Evolutionary conservation across 1,140 invertebrate species (phyloP), one percentile per base, ranked within the genome.

Genomic region (Helicoverpa zea): DNA sequence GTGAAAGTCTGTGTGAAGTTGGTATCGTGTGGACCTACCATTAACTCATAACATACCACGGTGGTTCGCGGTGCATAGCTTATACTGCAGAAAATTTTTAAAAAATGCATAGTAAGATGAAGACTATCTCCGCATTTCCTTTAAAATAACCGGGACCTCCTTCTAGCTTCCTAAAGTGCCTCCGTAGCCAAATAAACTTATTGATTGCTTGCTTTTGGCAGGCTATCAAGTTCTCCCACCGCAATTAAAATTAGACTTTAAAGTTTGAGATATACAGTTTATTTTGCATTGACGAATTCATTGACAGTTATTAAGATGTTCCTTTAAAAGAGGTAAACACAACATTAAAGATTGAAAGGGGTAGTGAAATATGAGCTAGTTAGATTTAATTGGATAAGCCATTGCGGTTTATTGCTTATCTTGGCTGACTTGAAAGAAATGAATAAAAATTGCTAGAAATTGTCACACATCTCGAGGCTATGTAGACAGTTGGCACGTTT

Each of bases 181-280:
- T 76, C 47, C 49, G 23, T 35, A 66, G 75, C 75, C 59, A 77
- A 77, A 77, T 54, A 77, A 77, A 77, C 61, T 77, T 77, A 77
- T 77, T 77, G 75, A 77, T 77, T 77, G 49, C 66, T 23, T 52
- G 47, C 61, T 47, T 77, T 77, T 77, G 75, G 75, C 75, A 77
- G 49, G 61, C 49, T 77, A 77, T 77, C 75, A 77, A 77, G 61
- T 54, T 64, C 29, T 18, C 16, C 14, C 47, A 35, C 10, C 13
- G 12, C 29, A 23, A 51, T 18, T 52, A 2, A 77, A 77, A 35
- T 9, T 64, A 7, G 54, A 54, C 59, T 64, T 35, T 77, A 52
- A 49, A 30, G 16, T 29, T 29, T 29, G 9, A 12, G 2, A 14
- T 0, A 9, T 12, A 64, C 52, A 10, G 49, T 54, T 77, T 23